Conservation (phyloP, 2,797 vertebrate species). For the Jordanella pulchra region DNA sequence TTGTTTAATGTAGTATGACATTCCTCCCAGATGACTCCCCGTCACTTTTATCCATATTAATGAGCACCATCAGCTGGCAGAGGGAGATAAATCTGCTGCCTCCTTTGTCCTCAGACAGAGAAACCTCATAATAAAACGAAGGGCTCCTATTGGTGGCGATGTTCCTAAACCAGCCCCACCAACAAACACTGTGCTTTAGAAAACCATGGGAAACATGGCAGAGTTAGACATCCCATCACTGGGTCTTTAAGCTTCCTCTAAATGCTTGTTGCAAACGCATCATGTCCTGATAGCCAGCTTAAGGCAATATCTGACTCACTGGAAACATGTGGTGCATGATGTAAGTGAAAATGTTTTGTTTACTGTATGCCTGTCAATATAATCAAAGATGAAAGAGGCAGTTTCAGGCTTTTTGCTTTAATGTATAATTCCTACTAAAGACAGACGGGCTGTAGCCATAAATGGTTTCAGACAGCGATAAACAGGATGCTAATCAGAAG, state of each 20-base stretch:
- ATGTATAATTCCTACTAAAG: neutral
- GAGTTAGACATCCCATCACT: neutral
- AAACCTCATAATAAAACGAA: neutral
- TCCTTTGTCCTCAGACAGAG: neutral
- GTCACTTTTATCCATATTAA: conserved; percentile 67
- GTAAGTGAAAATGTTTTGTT: neutral
- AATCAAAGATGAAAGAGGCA: neutral
- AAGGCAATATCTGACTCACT: neutral
- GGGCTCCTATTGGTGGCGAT: conserved; percentile 49
- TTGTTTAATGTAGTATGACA: conserved; percentile 76
- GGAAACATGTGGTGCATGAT: neutral
- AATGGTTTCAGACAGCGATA: neutral
- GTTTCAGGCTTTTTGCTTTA: neutral
- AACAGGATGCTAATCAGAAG: neutral
- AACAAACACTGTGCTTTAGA: conserved; percentile 32
- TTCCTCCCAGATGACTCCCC: conserved; percentile 70
- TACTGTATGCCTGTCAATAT: neutral
- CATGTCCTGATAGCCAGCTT: neutral
- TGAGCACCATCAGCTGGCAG: conserved; percentile 7
- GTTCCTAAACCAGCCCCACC: conserved; percentile 26
- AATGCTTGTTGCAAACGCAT: neutral
- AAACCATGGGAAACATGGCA: conserved; percentile 21
- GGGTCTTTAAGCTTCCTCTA: neutral
- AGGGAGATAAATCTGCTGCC: neutral
- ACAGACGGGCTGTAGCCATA: neutral